Evolutionary conservation across 2,113 vertebrate species (phyloP), one percentile per base, ranked within the genome.

Genomic region (Apteryx owenii): DNA sequence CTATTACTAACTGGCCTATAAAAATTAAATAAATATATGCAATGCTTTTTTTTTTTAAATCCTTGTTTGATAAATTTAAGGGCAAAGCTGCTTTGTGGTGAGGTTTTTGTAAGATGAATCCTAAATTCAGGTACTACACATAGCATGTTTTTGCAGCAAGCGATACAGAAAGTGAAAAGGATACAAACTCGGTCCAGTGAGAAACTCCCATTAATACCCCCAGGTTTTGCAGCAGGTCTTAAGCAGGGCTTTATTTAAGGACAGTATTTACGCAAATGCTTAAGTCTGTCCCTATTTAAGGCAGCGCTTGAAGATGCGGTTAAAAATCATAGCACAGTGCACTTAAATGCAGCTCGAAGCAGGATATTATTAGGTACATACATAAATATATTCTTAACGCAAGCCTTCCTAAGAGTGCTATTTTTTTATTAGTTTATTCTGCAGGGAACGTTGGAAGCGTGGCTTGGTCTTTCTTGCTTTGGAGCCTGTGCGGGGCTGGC

Each of bases 91-190:
- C 42, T 83, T 73, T 80, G 21, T 8, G 38, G 7, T 73, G 26
- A 73, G 20, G 26, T 64, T 78, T 58, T n/a, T 80, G 51, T 36
- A 42, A 82, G 65, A 40, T 69, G 83, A 78, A 65, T 9, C 5
- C 0, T 1, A n/a, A 60, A 22, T 69, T 72, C 36, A 5, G 9
- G 22, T 8, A 8, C 19, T 54, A 29, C 56, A 1, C 7, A 1
- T 31, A 33, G 33, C 14, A 5, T 29, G 44, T 7, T 87, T 86
- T 66, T 79, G 36, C 19, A 62, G 53, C 76, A 73, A 79, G 54
- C 6, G 20, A 29, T 8, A 8, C 56, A 76, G 70, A 79, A 58
- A 81, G n/a, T 36, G n/a, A 80, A 50, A 53, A 58, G 42, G n/a
- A 17, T 1, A 26, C 28, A 62, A 80, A 29, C 15, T 33, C 31